Evolutionary conservation across 2,888 invertebrate species (phyloP).

Genomic region (Noctua janthe): DNA sequence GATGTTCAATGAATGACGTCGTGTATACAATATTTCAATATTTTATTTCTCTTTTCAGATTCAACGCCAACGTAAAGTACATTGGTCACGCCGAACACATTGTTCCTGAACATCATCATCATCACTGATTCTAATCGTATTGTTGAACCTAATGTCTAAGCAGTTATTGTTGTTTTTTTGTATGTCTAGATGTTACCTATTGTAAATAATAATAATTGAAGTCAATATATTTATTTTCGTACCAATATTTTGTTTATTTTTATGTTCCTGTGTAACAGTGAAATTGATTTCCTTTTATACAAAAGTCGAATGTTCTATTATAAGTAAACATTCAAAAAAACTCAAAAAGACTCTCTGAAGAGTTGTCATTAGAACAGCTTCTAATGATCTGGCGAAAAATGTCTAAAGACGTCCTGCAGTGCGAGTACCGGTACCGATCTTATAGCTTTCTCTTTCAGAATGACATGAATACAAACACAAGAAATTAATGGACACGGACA

Average conservation of each 20-base stretch:
- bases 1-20: not conserved
- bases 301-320: not conserved
- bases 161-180: constrained; percentile 13
- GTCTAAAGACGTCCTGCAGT: no score
- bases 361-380: no score
- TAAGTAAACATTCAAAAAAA: not conserved
- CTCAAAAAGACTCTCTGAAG: not conserved
- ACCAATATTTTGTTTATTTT: not conserved
- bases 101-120: constrained; percentile 61
- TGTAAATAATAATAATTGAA: not conserved
- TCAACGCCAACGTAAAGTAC: constrained; percentile 72
- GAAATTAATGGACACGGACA: not conserved
- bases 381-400: no score
- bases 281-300: not conserved
- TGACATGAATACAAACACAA: not conserved
- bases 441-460: not conserved
- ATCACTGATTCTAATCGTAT: constrained; percentile 40
- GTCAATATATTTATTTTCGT: not conserved
- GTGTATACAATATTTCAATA: not conserved
- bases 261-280: not conserved
- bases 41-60: constrained; percentile 58
- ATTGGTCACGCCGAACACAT: constrained; percentile 67
- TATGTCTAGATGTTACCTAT: not conserved
- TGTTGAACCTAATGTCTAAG: constrained; percentile 23
- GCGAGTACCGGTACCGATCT: no score